phyloP scores from a whole-genome alignment of 2,113 vertebrate genomes.

The Corythornis vintsioides region DNA sequence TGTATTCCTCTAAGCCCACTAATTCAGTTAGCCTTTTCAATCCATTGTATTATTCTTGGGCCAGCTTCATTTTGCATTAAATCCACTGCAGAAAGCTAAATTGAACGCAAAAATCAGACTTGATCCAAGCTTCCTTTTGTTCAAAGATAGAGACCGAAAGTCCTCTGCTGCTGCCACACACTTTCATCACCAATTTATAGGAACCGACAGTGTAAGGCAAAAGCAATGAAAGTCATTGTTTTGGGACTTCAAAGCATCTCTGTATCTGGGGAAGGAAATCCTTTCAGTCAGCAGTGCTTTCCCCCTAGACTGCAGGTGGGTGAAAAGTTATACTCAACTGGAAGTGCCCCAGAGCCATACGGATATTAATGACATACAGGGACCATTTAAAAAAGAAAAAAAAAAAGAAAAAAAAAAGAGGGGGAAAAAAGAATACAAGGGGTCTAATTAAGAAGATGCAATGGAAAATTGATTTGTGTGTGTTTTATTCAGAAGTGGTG shows the following conservation, averaged over 20 bases:
- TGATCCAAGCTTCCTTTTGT: constrained; percentile 85
- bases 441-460: constrained; percentile 49
- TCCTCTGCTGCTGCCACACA: constrained; percentile 82
- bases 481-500: constrained; percentile 24
- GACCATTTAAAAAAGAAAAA: neutral
- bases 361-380: constrained; percentile 70
- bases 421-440: constrained; percentile 5
- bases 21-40: constrained; percentile 91
- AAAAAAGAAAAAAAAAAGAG: neutral
- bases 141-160: constrained; percentile 85
- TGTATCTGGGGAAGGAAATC: constrained; percentile 87
- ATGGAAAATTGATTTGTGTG: neutral
- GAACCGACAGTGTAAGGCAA: constrained; percentile 81
- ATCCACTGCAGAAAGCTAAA: constrained; percentile 86
- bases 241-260: constrained; percentile 86
- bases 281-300: constrained; percentile 85
- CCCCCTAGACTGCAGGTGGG: constrained; percentile 82
- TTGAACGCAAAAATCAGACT: constrained; percentile 83
- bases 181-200: constrained; percentile 89
- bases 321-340: constrained; percentile 83
- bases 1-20: constrained; percentile 87
- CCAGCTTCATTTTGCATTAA: constrained; percentile 87
- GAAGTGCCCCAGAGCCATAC: constrained; percentile 75
- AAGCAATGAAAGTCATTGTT: constrained; percentile 90
- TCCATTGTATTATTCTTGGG: constrained; percentile 86